phyloP scores from a whole-genome alignment of 2,888 invertebrate genomes.

The Rhagonycha fulva region DNA sequence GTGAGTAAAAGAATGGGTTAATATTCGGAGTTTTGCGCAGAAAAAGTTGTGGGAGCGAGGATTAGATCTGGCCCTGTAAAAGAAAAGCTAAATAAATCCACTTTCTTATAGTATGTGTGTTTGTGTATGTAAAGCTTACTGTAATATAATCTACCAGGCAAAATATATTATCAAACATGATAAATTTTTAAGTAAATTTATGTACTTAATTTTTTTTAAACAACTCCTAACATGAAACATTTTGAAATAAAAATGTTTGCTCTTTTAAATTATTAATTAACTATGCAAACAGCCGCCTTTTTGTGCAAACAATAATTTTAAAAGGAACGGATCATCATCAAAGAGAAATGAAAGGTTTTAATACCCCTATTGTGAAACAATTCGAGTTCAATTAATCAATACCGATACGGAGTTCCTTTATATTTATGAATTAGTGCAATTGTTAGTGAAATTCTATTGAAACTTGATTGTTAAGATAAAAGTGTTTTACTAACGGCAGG shows the following conservation, averaged over 20 bases:
- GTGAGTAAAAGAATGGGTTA: slow-evolving; percentile 31
- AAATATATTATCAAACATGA: slow-evolving; percentile 6
- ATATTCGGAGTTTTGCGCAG: slow-evolving; percentile 46
- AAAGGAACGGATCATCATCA: slow-evolving; percentile 23
- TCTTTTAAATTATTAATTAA: slow-evolving; percentile 27
- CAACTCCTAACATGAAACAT: background rate
- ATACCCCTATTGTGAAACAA: slow-evolving; percentile 17
- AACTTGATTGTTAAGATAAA: background rate
- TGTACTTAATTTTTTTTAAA: slow-evolving; percentile 3
- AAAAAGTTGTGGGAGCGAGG: slow-evolving; percentile 49
- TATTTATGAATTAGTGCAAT: slow-evolving; percentile 17
- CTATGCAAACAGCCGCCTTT: slow-evolving; percentile 22
- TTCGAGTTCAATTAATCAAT: slow-evolving; percentile 21
- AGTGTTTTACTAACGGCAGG: background rate
- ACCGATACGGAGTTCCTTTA: slow-evolving; percentile 12
- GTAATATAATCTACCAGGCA: slow-evolving; percentile 3
- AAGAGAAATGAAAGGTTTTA: slow-evolving; percentile 22
- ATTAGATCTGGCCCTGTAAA: slow-evolving; percentile 54
- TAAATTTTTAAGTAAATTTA: slow-evolving; percentile 7
- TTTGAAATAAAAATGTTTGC: slow-evolving; percentile 18
- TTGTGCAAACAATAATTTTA: slow-evolving; percentile 21
- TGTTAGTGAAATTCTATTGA: slow-evolving; percentile 11
- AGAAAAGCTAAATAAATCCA: slow-evolving; percentile 38
- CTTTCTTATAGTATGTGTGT: slow-evolving; percentile 24
- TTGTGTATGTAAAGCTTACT: slow-evolving; percentile 11